These are phyloP conservation scores for Sarcophaga variegata DNA, from an alignment of 2,888 invertebrate genomes.

Conservation along the genomic window DNA sequence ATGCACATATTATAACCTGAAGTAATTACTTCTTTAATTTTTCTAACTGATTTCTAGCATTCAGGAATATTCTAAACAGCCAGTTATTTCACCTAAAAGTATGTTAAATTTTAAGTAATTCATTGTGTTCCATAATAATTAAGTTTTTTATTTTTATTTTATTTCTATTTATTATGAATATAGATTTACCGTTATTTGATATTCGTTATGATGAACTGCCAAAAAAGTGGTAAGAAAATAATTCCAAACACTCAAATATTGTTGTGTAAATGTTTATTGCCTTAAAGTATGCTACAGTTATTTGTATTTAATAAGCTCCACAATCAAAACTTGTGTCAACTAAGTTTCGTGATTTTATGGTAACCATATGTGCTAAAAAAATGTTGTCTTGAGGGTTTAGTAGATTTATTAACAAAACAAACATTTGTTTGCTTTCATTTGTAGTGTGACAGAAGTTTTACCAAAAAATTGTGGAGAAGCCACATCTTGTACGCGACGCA, in stretches of 20 bases:
- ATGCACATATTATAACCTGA: too few species aligned
- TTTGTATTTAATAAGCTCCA: too few species aligned
- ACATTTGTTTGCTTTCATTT: background rate
- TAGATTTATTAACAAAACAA: background rate
- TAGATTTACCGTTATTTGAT: slow-evolving; percentile 34
- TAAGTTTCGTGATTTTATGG: too few species aligned
- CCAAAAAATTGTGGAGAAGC: slow-evolving; percentile 39
- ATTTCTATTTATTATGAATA: background rate
- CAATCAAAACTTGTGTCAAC: too few species aligned
- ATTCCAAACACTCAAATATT: background rate
- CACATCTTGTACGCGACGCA: slow-evolving; percentile 42
- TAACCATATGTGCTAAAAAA: too few species aligned
- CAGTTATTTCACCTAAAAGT: background rate
- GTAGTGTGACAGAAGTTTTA: background rate
- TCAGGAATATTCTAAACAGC: background rate
- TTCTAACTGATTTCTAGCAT: background rate
- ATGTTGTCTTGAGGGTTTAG: too few species aligned
- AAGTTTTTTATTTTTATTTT: too few species aligned
- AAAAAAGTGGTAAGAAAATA: slow-evolving; percentile 38
- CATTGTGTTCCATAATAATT: background rate
- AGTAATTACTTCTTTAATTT: background rate
- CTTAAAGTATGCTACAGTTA: too few species aligned
- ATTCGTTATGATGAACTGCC: slow-evolving; percentile 29
- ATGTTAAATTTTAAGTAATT: background rate
- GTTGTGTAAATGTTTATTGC: too few species aligned